Evolutionary conservation across 2,888 invertebrate genomes (phyloP).

Genomic region (Oxyteleia sp.): DNA sequence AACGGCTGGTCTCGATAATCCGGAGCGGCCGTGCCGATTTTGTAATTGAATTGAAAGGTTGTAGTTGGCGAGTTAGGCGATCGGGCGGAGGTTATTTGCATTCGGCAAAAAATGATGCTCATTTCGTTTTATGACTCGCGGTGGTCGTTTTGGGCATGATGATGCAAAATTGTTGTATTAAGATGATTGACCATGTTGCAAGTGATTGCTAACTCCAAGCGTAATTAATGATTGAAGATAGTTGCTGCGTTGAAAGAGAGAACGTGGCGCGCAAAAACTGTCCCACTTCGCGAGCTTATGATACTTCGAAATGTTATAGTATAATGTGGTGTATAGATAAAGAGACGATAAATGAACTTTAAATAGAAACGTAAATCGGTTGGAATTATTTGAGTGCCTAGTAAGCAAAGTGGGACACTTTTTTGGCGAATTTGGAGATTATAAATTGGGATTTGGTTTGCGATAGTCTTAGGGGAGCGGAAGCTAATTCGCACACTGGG

Average conservation of each 20-base stretch:
- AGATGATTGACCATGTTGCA: slow-evolving; percentile 48
- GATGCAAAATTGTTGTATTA: slow-evolving; percentile 52
- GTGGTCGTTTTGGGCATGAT: slow-evolving; percentile 50
- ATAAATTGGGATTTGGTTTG: too few species aligned
- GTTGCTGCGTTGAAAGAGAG: slow-evolving; percentile 11
- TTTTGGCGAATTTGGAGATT: slow-evolving; percentile 3
- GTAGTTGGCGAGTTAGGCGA: slow-evolving; percentile 40
- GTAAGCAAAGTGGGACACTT: slow-evolving; percentile 4
- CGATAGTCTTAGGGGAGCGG: too few species aligned
- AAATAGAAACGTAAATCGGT: slow-evolving; percentile 38
- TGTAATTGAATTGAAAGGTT: slow-evolving; percentile 56
- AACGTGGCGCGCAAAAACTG: slow-evolving; percentile 47
- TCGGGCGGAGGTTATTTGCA: slow-evolving; percentile 19
- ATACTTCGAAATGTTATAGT: slow-evolving; percentile 32
- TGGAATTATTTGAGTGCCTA: slow-evolving; percentile 18
- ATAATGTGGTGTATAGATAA: slow-evolving; percentile 34
- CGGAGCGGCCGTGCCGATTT: too few species aligned
- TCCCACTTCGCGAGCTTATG: slow-evolving; percentile 46
- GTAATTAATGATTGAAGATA: slow-evolving; percentile 57
- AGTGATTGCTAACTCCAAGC: neutral
- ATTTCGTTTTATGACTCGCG: slow-evolving; percentile 28
- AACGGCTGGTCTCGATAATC: slow-evolving; percentile 32
- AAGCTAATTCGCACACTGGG: too few species aligned
- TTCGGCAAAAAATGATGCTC: slow-evolving; percentile 32
- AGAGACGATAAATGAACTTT: slow-evolving; percentile 30